Evolutionary conservation across 1,140 invertebrate genomes (phyloP), one percentile per base, ranked within the genome.

Genomic region (Sminthurides bifidus): DNA sequence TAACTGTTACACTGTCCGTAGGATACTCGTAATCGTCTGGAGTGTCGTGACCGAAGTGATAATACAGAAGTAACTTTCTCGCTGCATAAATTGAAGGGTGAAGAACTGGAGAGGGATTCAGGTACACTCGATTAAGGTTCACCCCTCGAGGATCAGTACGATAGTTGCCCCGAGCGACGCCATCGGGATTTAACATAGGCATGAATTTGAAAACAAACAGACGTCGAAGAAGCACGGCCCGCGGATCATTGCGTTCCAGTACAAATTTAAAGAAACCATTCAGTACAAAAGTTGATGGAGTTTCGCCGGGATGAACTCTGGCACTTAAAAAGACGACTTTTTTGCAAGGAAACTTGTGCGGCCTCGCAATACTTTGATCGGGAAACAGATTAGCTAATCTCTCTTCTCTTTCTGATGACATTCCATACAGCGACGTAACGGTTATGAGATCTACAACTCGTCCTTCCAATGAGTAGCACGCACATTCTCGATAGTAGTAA

Each of bases 161-260:
- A 69, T 93, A 93, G 70, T 91, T 87, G 4, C 90, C 90, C 24
- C 24, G 40, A 45, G 81, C 80, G 1, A 93, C 90, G 6, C 91
- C 90, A 70, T 95, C 91, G 1, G 91, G 90, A 73, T 95, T 95
- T 44, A 94, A 72, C 76, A 92, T 87, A 2, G 91, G 90, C 55
- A 95, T 83, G 61, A 94, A 72, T 73, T 94, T 93, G 73, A 95
- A 93, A 46, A 94, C 86, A 68, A 85, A 88, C 37, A 80, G 69
- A 63, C 83, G 80, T 37, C 90, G 75, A 14, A 93, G 71, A 63
- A 76, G 72, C 52, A 79, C 71, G 27, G 88, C 87, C 66, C 69
- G 77, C 23, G 69, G 68, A 68, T 91, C 85, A 48, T 83, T 79
- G 27, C 79, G 76, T 55, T 79, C 78, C 4, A 94, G 67, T 46